Base-by-base conservation (phyloP, 2,797 vertebrate species). In the Pristis pectinata region DNA sequence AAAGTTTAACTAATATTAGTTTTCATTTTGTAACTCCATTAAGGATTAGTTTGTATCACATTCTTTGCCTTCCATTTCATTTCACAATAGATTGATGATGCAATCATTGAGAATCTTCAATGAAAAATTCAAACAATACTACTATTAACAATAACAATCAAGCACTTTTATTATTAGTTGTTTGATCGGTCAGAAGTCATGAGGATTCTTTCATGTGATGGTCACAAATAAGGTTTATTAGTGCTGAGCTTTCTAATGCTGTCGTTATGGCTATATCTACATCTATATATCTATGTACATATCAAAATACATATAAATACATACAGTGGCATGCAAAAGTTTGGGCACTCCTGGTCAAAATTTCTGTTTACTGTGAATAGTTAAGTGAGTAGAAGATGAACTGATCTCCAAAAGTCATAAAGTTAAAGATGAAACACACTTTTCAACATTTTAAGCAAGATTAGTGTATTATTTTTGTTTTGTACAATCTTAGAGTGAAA, bases 21-120 rank as follows among this genome's bases (percentile, higher is more conserved):
- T 92, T 93, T 70, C 61, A 34, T 61, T 1, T 82, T 44, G 59
- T n/a, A 89, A 61, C 53, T 82, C 83, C 53, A 37, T 24, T 41
- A 44, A 67, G 10, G 24, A 61, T 61, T 4, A 67, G 92, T 92
- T 37, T 64, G 34, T 67, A 92, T 67, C 41, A 30, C n/a, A 41
- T 37, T 41, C 61, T 67, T 41, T 67, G 24, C 64, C 89, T 44
- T 93, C 10, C 37, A 93, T 93, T 93, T 92, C 37, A 41, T 56
- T 59, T 37, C 61, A 70, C 89, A 93, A 93, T 93, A 34, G 64
- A 24, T 70, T 93, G 37, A 93, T 70, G 70, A 93, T 93, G 64
- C 70, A 13, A 70, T 3, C 64, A 67, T 64, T 41, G 41, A 70
- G 70, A 70, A 44, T 13, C 19, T 93, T 41, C 41, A 30, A 37